Percentiles rank a stretch among this genome's conserved stretches.
Evolutionary conservation across 2,888 invertebrate species (phyloP).

Genomic region (Apomyelois bistriatella): DNA sequence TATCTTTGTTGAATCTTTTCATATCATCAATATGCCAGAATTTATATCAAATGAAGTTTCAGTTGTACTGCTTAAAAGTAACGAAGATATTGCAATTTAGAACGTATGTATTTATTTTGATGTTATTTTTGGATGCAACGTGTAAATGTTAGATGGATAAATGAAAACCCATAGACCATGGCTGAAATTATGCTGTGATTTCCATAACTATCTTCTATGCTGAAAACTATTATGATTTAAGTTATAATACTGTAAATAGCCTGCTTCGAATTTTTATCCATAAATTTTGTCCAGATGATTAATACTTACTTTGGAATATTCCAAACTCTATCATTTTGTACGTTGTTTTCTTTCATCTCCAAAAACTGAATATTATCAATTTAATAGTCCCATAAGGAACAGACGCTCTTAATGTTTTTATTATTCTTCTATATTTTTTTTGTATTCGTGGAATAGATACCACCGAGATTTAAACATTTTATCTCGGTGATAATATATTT

Average conservation of each 20-base stretch:
- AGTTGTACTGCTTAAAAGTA: not conserved
- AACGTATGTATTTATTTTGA: not conserved
- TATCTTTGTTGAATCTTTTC: no score
- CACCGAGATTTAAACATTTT: no score
- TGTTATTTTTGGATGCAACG: not conserved
- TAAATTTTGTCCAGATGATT: not conserved
- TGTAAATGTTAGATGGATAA: not conserved
- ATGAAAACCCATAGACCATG: not conserved
- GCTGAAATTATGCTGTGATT: slow-evolving; percentile 15
- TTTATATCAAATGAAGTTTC: not conserved
- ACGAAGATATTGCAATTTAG: not conserved
- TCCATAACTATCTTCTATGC: slow-evolving; percentile 16
- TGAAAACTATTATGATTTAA: slow-evolving; percentile 9
- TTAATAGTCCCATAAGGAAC: no score
- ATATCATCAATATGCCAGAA: not conserved
- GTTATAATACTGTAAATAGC: slow-evolving; percentile 1
- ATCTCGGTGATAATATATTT: no score
- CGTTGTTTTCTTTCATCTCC: no score
- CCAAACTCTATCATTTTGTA: no score
- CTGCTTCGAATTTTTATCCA: not conserved
- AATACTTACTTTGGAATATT: not conserved
- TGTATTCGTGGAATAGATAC: no score
- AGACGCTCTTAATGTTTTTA: no score
- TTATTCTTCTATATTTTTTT: no score
- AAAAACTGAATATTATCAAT: no score